Conservation (phyloP, 2,797 vertebrate species). For the Amniataba percoides region DNA sequence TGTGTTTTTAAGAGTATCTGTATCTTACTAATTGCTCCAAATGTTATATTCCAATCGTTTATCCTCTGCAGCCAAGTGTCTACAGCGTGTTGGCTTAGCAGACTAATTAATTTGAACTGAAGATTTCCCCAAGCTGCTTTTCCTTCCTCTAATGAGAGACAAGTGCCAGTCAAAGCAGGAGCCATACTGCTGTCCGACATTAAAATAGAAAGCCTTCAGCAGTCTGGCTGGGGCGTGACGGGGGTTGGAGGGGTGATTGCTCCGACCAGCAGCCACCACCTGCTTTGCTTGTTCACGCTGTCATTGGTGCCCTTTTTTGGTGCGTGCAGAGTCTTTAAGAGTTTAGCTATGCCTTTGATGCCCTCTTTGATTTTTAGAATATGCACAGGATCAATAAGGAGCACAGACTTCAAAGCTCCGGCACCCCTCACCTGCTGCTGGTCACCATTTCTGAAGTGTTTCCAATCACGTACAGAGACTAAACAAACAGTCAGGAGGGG, state of each 20-base stretch:
- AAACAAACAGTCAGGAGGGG: constrained; percentile 77
- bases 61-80: constrained; percentile 40
- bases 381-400: constrained; percentile 88
- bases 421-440: constrained; percentile 89
- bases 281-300: constrained; percentile 88
- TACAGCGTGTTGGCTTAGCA: constrained; percentile 43
- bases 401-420: constrained; percentile 88
- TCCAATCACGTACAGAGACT: constrained; percentile 81
- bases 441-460: constrained; percentile 90
- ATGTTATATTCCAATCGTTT: constrained; percentile 46
- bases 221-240: constrained; percentile 66
- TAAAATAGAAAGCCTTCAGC: constrained; percentile 77
- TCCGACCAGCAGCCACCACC: constrained; percentile 82
- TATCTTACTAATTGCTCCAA: constrained; percentile 35
- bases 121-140: constrained; percentile 69
- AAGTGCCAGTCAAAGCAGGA: constrained; percentile 75
- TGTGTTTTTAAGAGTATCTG: constrained; percentile 27
- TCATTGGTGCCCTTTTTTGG: constrained; percentile 84
- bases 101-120: constrained; percentile 65
- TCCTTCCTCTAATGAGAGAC: constrained; percentile 69
- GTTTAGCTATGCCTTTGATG: constrained; percentile 88
- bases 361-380: constrained; percentile 89
- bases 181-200: constrained; percentile 69
- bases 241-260: constrained; percentile 72
- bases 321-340: constrained; percentile 83